Base-by-base conservation (phyloP, 1,140 invertebrate species). In the Drosophila pseudoananassae region DNA sequence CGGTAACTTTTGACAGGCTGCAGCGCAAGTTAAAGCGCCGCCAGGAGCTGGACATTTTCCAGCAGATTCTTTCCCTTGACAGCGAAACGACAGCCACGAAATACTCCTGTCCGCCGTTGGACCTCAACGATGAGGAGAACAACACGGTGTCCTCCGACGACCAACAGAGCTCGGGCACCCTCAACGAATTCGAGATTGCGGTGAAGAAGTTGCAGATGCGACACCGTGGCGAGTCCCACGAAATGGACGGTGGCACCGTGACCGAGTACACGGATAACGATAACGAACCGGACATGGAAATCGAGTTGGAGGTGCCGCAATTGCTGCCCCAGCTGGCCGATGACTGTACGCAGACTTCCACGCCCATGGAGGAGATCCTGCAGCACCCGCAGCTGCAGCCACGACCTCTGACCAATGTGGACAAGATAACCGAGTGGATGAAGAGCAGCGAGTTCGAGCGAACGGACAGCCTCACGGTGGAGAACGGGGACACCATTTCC, bases 1-100 rank as follows among this genome's bases (percentile, higher is more conserved):
- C 95, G 94, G 94, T 94, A 80, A 92, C 93, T 50, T 94, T 94
- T 90, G 94, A 94, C 92, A 94, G 94, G 27, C 93, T 95, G 64
- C 96, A 95, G 78, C 94, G 95, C 66, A 93, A 93, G 33, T 91
- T 94, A 46, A 91, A 92, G 45, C 94, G 94, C 73, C 96, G 95
- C 78, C 93, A 94, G 46, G 94, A 96, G 92, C 95, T 96, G 73
- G 91, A 92, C 43, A 79, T 92, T 20, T 92, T 92, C 79, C 82
- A 91, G 76, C 84, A 91, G 63, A 90, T 92, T 40, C 76, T 92
- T 12, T 89, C 89, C 7, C 31, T 91, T 57, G 90, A 91, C 68
- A 91, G 90, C 54, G 90, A 91, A 59, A 88, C 90, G 0, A 90
- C 88, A 33, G 90, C 85, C 45, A 91, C 90, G 12, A 91, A 91